Conservation (phyloP, 2,888 invertebrate genomes). For the Meliscaeva auricollis region DNA sequence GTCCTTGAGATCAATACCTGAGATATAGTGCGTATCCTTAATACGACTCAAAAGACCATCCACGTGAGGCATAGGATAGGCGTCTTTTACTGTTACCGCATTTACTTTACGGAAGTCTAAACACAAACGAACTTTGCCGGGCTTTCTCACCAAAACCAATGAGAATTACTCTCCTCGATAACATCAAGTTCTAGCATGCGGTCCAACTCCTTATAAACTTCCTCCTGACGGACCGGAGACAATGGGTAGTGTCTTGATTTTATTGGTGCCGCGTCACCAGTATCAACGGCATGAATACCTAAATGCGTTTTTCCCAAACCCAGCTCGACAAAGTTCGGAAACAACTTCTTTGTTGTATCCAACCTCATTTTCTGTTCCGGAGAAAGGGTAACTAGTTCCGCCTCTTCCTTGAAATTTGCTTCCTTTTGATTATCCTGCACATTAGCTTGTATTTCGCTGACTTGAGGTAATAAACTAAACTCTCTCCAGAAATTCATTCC, state of each 20-base stretch:
- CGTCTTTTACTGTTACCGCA: neutral
- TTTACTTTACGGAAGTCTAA: neutral
- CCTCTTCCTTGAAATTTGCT: neutral
- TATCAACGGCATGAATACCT: neutral
- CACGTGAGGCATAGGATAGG: neutral
- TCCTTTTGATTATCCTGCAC: neutral
- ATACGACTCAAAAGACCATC: neutral
- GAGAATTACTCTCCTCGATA: too few species aligned
- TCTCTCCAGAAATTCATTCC: neutral
- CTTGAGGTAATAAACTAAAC: neutral
- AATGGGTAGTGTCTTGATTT: slow-evolving; percentile 1
- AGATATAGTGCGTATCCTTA: neutral
- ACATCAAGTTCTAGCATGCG: too few species aligned
- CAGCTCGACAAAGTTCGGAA: neutral
- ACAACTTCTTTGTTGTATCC: neutral
- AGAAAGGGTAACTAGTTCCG: neutral
- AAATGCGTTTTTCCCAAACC: neutral
- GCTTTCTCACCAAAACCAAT: neutral
- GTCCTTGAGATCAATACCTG: neutral
- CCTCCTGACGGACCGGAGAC: neutral
- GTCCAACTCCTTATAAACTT: neutral
- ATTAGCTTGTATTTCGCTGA: neutral
- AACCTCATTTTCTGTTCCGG: neutral
- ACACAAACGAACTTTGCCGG: neutral
- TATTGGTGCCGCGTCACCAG: neutral